These are phyloP conservation scores for Apodemus sylvaticus DNA, from an alignment of 2,113 vertebrate species.

Conservation along the genomic window DNA sequence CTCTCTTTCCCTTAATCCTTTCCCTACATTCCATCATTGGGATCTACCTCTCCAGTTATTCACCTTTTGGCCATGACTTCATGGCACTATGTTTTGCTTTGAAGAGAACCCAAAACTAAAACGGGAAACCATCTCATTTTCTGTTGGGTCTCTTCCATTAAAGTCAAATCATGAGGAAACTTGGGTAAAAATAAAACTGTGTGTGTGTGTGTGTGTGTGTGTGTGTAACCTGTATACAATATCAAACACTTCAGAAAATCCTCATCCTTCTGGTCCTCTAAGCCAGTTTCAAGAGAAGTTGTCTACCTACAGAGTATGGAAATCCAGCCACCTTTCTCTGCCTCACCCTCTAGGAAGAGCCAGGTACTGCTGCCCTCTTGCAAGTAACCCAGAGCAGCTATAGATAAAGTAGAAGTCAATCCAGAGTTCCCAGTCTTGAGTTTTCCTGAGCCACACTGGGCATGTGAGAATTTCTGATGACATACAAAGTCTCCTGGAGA, in stretches of 20 bases:
- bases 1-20: conserved; percentile 13
- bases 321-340: neutral
- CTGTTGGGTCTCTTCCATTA: neutral
- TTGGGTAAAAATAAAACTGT: neutral
- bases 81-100: neutral
- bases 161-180: neutral
- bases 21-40: neutral
- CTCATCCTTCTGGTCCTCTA: neutral
- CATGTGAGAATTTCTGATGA: neutral
- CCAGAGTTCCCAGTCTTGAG: neutral
- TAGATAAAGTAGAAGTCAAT: neutral
- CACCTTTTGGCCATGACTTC: neutral
- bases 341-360: neutral
- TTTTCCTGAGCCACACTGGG: neutral
- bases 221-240: neutral
- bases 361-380: accelerated
- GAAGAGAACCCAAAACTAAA: conserved; percentile 13
- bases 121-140: neutral
- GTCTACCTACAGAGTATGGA: neutral
- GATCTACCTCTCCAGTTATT: conserved; percentile 12
- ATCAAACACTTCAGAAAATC: neutral
- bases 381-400: neutral
- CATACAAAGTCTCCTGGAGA: neutral
- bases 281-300: neutral
- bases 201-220: neutral